These are phyloP conservation scores for Chaenocephalus aceratus DNA, from an alignment of 2,113 vertebrate species.

Conservation along the genomic window DNA sequence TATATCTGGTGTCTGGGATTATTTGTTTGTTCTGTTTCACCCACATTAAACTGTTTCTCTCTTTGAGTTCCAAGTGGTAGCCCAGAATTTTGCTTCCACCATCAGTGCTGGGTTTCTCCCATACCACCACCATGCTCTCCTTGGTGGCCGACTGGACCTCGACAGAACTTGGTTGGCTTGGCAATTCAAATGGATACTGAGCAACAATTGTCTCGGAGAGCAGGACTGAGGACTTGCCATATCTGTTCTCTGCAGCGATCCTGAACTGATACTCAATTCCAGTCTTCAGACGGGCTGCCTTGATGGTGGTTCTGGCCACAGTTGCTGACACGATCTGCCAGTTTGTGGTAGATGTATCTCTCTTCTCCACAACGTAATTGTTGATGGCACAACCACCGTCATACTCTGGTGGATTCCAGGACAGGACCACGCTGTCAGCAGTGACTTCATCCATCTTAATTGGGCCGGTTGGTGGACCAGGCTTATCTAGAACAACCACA, in stretches of 20 bases:
- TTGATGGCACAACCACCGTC: constrained; percentile 95
- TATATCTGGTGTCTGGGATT: constrained; percentile 93
- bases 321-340: constrained; percentile 99
- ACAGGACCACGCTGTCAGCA: constrained; percentile 90
- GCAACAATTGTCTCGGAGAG: constrained; percentile 91
- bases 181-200: constrained; percentile 96
- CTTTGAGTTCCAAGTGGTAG: constrained; percentile 96
- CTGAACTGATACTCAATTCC: constrained; percentile 97
- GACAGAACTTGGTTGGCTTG: constrained; percentile 91
- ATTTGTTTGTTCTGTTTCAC: constrained; percentile 94
- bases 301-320: constrained; percentile 96
- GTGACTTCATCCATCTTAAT: constrained; percentile 97
- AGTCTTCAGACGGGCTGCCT: constrained; percentile 93
- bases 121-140: constrained; percentile 94
- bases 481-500: constrained; percentile 95
- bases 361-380: constrained; percentile 97
- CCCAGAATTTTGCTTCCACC: constrained; percentile 95
- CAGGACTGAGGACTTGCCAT: constrained; percentile 94
- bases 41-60: constrained; percentile 97
- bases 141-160: constrained; percentile 88
- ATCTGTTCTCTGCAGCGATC: constrained; percentile 97
- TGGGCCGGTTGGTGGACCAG: constrained; percentile 95
- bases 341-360: constrained; percentile 97
- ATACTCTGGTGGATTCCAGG: constrained; percentile 94
- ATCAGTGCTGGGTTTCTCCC: constrained; percentile 94